Percentiles rank a stretch among this genome's conserved stretches.
Conservation (phyloP, 1,140 invertebrate species). For the Sminthurides bifidus region DNA sequence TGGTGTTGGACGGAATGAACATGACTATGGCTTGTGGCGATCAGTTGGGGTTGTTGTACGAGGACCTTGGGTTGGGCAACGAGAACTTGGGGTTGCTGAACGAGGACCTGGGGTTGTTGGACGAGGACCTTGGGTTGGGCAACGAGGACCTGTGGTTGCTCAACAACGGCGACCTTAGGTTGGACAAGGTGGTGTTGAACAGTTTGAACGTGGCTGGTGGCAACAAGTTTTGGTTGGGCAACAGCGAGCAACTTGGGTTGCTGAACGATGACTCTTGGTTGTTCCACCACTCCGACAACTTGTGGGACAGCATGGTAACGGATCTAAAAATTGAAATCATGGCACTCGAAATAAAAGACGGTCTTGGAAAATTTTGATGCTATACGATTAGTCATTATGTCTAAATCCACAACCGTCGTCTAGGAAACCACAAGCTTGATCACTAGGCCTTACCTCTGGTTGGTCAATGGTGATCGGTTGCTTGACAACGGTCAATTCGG, state of each 20-base stretch:
- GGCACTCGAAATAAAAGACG: too few species aligned
- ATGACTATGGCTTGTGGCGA: too few species aligned
- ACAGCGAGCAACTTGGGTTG: neutral
- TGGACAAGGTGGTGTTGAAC: slow-evolving; percentile 4
- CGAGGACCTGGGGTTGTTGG: slow-evolving; percentile 1
- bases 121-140: slow-evolving; percentile 3
- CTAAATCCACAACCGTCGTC: too few species aligned
- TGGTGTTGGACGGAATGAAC: too few species aligned
- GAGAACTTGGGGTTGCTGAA: neutral
- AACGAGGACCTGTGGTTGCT: neutral
- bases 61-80: neutral
- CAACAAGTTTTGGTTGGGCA: neutral
- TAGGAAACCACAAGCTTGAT: too few species aligned
- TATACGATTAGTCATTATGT: too few species aligned
- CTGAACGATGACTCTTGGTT: slow-evolving; percentile 1
- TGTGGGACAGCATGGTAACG: slow-evolving; percentile 23
- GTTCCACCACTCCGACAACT: slow-evolving; percentile 6
- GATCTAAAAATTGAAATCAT: slow-evolving; percentile 4
- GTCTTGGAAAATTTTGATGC: neutral
- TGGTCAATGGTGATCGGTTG: slow-evolving; percentile 28
- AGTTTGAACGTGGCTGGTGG: too few species aligned
- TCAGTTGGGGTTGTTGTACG: neutral
- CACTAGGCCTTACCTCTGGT: slow-evolving; percentile 22
- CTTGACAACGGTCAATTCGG: slow-evolving; percentile 25
- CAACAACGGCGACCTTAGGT: neutral